These are phyloP conservation scores for Drosophila neotestacea DNA, from an alignment of 2,888 invertebrate genomes.

Conservation along the genomic window DNA sequence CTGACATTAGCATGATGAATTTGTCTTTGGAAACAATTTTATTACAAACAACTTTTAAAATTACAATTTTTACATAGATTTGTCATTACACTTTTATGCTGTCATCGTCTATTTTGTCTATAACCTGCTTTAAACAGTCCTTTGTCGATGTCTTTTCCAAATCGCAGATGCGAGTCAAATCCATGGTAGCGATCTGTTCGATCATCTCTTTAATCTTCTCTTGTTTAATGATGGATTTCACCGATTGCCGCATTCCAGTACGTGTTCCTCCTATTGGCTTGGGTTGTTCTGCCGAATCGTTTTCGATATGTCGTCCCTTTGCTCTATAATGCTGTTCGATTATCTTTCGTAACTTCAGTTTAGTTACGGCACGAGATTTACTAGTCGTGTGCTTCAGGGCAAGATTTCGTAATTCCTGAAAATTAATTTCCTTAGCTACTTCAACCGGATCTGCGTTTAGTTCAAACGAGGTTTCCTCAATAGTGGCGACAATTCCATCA, in stretches of 20 bases:
- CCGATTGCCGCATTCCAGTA: constrained; percentile 65
- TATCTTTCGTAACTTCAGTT: constrained; percentile 82
- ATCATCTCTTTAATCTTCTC: constrained; percentile 85
- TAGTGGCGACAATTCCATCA: constrained; percentile 72
- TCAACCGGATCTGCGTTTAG: constrained; percentile 26
- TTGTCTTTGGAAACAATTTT: constrained; percentile 24
- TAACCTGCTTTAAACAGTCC: constrained; percentile 86
- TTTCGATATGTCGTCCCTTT: constrained; percentile 82
- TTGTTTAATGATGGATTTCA: constrained; percentile 83
- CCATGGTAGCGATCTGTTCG: constrained; percentile 85
- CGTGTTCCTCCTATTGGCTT: constrained; percentile 22
- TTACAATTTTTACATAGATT: neutral
- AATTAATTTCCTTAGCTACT: constrained; percentile 82
- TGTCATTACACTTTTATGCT: constrained; percentile 43
- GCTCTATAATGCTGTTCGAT: constrained; percentile 83
- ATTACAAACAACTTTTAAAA: constrained; percentile 22
- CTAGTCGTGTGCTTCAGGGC: constrained; percentile 79
- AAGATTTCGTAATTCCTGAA: constrained; percentile 81
- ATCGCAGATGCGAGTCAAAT: constrained; percentile 86
- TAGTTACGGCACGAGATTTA: constrained; percentile 80
- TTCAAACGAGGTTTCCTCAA: constrained; percentile 69
- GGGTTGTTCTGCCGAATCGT: constrained; percentile 66
- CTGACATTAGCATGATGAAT: constrained; percentile 9
- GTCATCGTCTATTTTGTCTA: constrained; percentile 85
- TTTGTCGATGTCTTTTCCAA: constrained; percentile 86